Evolutionary conservation across 2,888 invertebrate species (phyloP).

Genomic region (Mythimna impura): DNA sequence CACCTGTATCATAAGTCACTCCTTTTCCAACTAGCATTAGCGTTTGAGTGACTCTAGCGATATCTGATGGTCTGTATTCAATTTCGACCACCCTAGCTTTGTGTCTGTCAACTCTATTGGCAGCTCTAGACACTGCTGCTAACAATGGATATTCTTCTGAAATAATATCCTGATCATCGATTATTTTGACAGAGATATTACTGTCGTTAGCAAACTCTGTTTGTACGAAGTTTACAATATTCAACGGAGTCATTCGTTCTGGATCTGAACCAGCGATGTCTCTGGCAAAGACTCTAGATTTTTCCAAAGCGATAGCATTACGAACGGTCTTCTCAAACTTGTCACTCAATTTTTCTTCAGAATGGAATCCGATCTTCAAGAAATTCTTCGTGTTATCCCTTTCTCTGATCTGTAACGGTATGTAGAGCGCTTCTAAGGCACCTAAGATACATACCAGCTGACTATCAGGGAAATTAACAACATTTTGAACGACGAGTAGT

Average conservation of each 20-base stretch:
- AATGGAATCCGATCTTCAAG: constrained; percentile 91
- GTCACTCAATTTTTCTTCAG: constrained; percentile 89
- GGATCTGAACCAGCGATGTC: constrained; percentile 95
- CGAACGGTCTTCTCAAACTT: constrained; percentile 90
- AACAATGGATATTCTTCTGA: constrained; percentile 94
- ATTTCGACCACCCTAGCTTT: constrained; percentile 91
- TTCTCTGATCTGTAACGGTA: constrained; percentile 95
- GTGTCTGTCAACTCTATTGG: constrained; percentile 92
- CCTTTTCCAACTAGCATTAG: constrained; percentile 96
- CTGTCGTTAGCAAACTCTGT: constrained; percentile 91
- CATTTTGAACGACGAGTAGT: constrained; percentile 93
- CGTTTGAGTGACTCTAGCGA: constrained; percentile 91
- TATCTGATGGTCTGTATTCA: constrained; percentile 91
- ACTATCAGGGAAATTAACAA: constrained; percentile 93
- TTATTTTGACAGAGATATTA: constrained; percentile 91
- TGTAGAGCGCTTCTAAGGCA: constrained; percentile 96
- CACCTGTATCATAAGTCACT: constrained; percentile 95
- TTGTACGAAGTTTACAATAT: constrained; percentile 94
- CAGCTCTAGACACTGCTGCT: constrained; percentile 94
- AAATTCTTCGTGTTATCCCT: constrained; percentile 91
- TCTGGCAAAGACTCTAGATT: constrained; percentile 90
- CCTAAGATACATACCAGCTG: constrained; percentile 96
- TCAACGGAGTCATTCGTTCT: constrained; percentile 96
- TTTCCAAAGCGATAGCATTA: constrained; percentile 92
- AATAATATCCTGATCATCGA: constrained; percentile 91